Conservation (phyloP, 23 tunicate species). For the Ascidia mentula region DNA sequence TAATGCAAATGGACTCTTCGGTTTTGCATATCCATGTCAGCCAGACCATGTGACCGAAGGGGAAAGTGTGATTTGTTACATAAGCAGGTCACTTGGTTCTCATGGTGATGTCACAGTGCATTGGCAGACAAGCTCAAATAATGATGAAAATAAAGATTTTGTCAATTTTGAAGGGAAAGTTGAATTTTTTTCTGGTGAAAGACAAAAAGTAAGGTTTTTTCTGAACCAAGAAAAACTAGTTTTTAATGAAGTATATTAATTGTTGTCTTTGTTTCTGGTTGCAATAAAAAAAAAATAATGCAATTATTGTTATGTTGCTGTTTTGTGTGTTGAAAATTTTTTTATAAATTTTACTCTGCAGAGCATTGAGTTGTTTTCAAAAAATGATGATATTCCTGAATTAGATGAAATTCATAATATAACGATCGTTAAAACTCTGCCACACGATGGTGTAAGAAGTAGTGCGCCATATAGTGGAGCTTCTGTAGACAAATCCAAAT, state of each 20-base stretch:
- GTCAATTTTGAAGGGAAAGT: conserved; percentile 19
- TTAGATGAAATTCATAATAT: conserved; percentile 41
- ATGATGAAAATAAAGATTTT: conserved; percentile 29
- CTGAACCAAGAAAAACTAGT: neutral
- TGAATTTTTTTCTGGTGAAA: conserved; percentile 36
- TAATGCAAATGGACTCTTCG: conserved; percentile 74
- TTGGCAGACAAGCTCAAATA: conserved; percentile 38
- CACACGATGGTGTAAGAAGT: conserved; percentile 47
- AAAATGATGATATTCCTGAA: conserved; percentile 61
- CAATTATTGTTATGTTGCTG: neutral
- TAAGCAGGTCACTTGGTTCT: conserved; percentile 56
- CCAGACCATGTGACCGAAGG: conserved; percentile 64
- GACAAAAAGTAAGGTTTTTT: conserved; percentile 20
- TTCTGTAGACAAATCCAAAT: conserved; percentile 21
- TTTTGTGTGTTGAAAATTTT: no score
- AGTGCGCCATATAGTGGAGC: conserved; percentile 66
- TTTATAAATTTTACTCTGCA: conserved; percentile 21
- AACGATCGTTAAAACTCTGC: conserved; percentile 1
- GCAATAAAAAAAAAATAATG: neutral
- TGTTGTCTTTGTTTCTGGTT: neutral
- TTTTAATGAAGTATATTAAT: neutral
- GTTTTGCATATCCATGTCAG: conserved; percentile 58
- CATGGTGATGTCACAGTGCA: conserved; percentile 60
- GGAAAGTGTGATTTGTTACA: conserved; percentile 31
- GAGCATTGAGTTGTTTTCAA: conserved; percentile 36